Evolutionary conservation across 1,140 invertebrate genomes (phyloP), one percentile per base, ranked within the genome.

Genomic region (Zaprionus africanus): DNA sequence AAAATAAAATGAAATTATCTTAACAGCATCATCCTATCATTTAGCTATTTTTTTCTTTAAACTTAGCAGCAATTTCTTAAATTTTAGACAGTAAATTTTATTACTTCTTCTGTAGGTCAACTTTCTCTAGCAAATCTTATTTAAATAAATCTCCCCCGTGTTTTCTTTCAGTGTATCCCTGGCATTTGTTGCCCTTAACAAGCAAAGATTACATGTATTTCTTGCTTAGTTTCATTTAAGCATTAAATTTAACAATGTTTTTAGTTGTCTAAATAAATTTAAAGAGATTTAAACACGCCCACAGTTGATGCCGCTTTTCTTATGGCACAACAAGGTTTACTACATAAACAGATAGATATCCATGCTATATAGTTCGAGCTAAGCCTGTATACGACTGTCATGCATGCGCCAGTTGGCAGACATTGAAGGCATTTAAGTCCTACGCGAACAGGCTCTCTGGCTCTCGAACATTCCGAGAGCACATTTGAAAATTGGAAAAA

Each of bases 401-500:
- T 49, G 17, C 64, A 36, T 41, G 19, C 3, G 34, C 24, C 57
- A 43, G 19, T 51, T 63, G 34, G 53, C 61, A 61, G 51, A 51
- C 46, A 51, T 51, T 56, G 60, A 71, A 78, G 72, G 70, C 79
- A 79, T 85, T 86, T 61, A 72, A 66, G 58, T 54, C 9, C 63
- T 60, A 13, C 24, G 53, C 46, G 53, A 38, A 12, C 15, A 38
- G 60, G 36, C 36, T 1, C 31, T 11, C 31, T n/a, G 56, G 36
- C 36, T 5, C 4, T 5, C n/a, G 22, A 46, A 26, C 65, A 59
- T 59, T 65, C 38, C 15, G 24, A 59, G 54, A 71, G 81, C 53
- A 41, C 54, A 31, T 67, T 57, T 61, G 63, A 72, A 88, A 87
- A 87, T 87, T 88, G 84, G 78, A 87, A 88, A 87, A 84, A 68